A percentile compares a stretch with the other conserved stretches of the same genome.
Evolutionary conservation across 2,888 invertebrate species (phyloP).

Genomic region (Pedicia rivosa): DNA sequence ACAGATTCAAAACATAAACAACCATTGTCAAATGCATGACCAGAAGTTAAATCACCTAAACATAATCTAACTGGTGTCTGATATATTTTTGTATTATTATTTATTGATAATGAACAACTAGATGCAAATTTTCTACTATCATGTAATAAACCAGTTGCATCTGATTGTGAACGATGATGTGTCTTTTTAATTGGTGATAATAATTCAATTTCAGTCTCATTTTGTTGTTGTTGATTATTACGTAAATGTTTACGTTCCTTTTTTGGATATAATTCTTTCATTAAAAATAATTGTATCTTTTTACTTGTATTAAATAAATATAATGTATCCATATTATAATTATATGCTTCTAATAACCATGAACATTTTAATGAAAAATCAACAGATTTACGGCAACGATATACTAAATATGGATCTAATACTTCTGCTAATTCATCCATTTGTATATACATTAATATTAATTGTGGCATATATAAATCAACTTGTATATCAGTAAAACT

Average conservation of each 20-base stretch:
- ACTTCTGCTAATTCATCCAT: constrained; percentile 95
- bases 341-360: constrained; percentile 90
- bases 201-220: constrained; percentile 10
- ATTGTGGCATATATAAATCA: constrained; percentile 94
- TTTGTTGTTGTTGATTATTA: constrained; percentile 10
- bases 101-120: constrained; percentile 17
- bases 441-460: constrained; percentile 97
- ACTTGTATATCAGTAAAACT: constrained; percentile 84
- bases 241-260: constrained; percentile 22
- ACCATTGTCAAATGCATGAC: constrained; percentile 92
- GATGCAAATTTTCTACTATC: constrained; percentile 18
- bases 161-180: constrained; percentile 64
- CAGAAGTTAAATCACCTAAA: constrained; percentile 83
- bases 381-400: constrained; percentile 81
- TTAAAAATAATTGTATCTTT: constrained; percentile 27
- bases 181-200: constrained; percentile 47
- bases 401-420: constrained; percentile 63
- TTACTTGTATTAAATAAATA: constrained; percentile 17
- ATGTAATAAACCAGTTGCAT: constrained; percentile 51
- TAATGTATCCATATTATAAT: constrained; percentile 26
- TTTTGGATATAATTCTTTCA: constrained; percentile 29
- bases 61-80: constrained; percentile 40
- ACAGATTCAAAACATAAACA: constrained; percentile 84
- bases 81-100: constrained; percentile 22
- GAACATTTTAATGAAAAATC: constrained; percentile 93